Percentiles rank a stretch among this genome's conserved stretches.
These are phyloP conservation scores for Nysson spinosus DNA, from an alignment of 2,888 invertebrate species.

Conservation along the genomic window DNA sequence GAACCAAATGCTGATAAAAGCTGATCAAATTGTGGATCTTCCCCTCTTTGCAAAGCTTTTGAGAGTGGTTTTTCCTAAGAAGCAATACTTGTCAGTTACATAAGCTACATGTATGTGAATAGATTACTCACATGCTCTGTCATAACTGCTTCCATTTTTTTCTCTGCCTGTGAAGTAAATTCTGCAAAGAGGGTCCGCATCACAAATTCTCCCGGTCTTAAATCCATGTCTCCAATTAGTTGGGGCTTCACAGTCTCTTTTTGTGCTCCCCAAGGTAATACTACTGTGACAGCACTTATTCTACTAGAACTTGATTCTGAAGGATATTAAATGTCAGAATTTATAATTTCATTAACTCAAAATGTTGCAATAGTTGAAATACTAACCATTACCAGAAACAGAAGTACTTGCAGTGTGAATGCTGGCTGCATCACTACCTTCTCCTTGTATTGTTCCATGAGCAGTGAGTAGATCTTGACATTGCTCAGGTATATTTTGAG, in stretches of 20 bases:
- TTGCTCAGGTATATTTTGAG: conserved; percentile 57
- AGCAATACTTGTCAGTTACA: conserved; percentile 5
- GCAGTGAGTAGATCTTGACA: conserved; percentile 68
- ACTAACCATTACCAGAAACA: conserved; percentile 74
- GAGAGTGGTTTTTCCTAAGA: conserved; percentile 93
- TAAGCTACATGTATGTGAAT: conserved; percentile 1
- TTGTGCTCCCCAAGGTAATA: conserved; percentile 90
- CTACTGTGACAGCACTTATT: conserved; percentile 73
- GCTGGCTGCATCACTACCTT: conserved; percentile 73
- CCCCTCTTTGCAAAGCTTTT: conserved; percentile 96
- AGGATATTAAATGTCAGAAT: conserved; percentile 6
- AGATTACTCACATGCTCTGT: conserved; percentile 85
- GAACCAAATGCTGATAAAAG: conserved; percentile 93
- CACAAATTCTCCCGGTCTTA: conserved; percentile 96
- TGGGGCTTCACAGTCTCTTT: conserved; percentile 80
- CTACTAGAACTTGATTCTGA: conserved; percentile 74
- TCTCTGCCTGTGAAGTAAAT: conserved; percentile 95
- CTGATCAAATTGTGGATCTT: conserved; percentile 97
- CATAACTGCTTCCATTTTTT: conserved; percentile 97
- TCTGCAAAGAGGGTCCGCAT: conserved; percentile 97
- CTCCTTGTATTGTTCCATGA: conserved; percentile 69
- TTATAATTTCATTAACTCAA: not conserved
- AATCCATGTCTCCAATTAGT: conserved; percentile 80
- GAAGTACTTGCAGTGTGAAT: conserved; percentile 75
- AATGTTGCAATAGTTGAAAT: not conserved